phyloP scores from a whole-genome alignment of 2,797 vertebrate species.

The Poecile montanus region DNA sequence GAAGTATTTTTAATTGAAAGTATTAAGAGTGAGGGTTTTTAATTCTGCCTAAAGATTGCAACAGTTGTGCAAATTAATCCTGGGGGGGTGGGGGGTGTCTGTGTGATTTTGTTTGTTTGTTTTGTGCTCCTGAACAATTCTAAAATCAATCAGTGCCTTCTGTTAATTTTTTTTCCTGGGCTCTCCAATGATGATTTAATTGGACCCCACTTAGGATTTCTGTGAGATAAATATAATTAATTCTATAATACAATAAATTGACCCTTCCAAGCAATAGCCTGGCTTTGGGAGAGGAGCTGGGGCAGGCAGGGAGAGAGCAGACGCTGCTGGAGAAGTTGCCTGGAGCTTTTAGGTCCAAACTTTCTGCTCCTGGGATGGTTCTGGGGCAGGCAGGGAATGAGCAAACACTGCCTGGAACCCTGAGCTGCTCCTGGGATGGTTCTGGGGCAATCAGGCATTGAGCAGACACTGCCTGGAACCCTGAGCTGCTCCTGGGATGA shows the following conservation, averaged over 20 bases:
- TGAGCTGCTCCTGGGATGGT: too few relatives aligned
- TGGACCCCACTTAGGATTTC: neutral
- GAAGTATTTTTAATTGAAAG: neutral
- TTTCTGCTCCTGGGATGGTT: too few relatives aligned
- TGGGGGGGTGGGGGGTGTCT: accelerated
- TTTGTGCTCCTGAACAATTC: neutral
- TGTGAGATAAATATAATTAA: neutral
- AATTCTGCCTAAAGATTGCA: neutral
- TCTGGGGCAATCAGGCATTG: too few relatives aligned
- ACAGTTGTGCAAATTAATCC: neutral
- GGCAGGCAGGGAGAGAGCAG: neutral
- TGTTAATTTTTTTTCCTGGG: neutral
- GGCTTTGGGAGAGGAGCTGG: neutral
- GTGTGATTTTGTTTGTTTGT: neutral
- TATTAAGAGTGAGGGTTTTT: neutral
- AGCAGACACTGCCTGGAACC: too few relatives aligned
- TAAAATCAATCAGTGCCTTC: neutral
- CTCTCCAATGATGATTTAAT: neutral
- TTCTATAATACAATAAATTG: neutral
- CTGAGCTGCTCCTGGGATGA: too few relatives aligned
- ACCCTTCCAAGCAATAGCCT: neutral
- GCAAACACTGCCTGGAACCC: too few relatives aligned
- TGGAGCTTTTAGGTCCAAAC: too few relatives aligned
- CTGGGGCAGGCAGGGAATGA: too few relatives aligned
- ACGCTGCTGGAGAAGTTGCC: too few relatives aligned